A percentile compares a stretch with the other conserved stretches of the same genome.
phyloP scores from a whole-genome alignment of 2,113 vertebrate genomes.

The Centrocercus urophasianus region DNA sequence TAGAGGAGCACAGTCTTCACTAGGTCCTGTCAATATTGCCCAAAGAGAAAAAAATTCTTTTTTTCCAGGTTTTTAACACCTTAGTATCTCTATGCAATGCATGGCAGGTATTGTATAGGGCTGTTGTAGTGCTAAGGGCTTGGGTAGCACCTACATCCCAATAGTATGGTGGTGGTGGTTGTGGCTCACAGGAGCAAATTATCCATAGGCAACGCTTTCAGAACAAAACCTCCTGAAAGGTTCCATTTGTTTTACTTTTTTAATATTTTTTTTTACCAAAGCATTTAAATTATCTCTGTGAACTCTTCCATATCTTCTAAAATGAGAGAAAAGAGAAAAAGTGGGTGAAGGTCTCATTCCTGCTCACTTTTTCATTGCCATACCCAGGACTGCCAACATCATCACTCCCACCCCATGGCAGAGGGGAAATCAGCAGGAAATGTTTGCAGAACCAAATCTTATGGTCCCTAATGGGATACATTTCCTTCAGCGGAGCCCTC shows the following conservation, averaged over 20 bases:
- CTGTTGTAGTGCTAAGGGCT: not conserved
- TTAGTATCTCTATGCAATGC: fast-evolving
- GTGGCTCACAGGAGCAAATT: not conserved
- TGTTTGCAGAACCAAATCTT: not conserved
- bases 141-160: fast-evolving
- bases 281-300: no score
- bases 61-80: not conserved
- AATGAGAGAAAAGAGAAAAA: not conserved
- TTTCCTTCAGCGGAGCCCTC: not conserved
- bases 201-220: not conserved
- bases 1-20: fast-evolving
- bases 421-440: not conserved
- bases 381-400: not conserved
- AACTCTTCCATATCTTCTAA: fast-evolving
- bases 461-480: no score
- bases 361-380: not conserved
- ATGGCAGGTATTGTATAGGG: not conserved
- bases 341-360: not conserved
- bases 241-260: fast-evolving
- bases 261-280: not conserved
- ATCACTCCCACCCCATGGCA: fast-evolving
- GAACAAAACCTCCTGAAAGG: no score
- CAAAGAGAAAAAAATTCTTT: not conserved
- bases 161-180: no score
- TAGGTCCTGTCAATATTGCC: not conserved